These are phyloP conservation scores for Pachyuromys duprasi DNA, from an alignment of 2,797 vertebrate species.

Conservation along the genomic window DNA sequence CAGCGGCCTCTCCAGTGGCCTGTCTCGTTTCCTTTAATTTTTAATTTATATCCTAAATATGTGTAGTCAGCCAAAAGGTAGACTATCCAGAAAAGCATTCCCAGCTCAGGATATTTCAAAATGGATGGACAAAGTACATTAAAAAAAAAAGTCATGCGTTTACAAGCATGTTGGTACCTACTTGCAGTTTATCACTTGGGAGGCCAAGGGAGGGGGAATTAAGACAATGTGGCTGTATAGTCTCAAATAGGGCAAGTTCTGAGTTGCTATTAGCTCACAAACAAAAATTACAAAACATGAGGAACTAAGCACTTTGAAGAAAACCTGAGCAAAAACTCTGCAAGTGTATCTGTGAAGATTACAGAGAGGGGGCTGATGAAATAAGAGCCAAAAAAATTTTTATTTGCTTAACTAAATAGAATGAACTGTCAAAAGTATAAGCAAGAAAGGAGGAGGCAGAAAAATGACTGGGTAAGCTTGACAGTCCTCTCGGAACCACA, in stretches of 20 bases:
- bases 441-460: neutral
- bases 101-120: neutral
- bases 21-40: neutral
- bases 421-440: neutral
- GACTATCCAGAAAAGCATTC: neutral
- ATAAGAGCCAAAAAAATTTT: neutral
- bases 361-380: neutral
- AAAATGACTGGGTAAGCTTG: neutral
- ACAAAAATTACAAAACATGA: neutral
- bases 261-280: neutral
- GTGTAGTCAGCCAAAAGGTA: neutral
- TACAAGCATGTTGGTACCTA: neutral
- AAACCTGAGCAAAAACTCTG: neutral
- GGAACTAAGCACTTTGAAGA: neutral
- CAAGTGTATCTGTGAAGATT: neutral
- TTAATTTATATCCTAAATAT: neutral
- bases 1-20: neutral
- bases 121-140: neutral
- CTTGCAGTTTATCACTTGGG: neutral
- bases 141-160: neutral
- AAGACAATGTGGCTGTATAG: neutral
- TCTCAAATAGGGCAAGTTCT: neutral
- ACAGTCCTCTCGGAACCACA: neutral
- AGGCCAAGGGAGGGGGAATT: too few species aligned
- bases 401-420: neutral